Evolutionary conservation across 2,113 vertebrate species (phyloP), one percentile per base, ranked within the genome.

Genomic region (Chascanopsetta lugubris): DNA sequence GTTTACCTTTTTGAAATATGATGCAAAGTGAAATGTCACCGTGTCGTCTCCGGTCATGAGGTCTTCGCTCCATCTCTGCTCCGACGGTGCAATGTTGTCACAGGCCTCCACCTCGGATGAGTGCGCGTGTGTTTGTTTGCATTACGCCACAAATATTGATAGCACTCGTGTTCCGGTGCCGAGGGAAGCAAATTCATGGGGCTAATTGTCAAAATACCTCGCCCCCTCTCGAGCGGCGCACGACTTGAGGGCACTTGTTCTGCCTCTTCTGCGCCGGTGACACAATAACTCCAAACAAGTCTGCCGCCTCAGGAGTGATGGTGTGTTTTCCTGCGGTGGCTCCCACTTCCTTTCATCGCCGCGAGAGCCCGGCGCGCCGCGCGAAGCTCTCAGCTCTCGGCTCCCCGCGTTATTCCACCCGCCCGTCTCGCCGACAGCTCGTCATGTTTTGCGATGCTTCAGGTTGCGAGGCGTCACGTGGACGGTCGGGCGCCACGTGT

Each of bases 311-410:
- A 70, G 83, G 79, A 88, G 85, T 81, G 80, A 78, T 57, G 61
- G 42, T 46, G 61, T 61, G 82, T 80, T 92, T 89, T 94, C 92
- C 93, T 92, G 94, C 15, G 93, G 94, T 6, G 93, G 92, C 93
- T 94, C 40, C 90, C 90, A 0, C 86, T 92, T 86, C 93, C 94
- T 89, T 96, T 96, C 61, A 70, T 75, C 93, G 90, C 87, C 89
- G 59, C 18, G 92, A 47, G 93, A 94, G 87, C 94, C 88, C n/a
- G n/a, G 65, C 69, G 54, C 66, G 42, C 11, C 29, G 64, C 47
- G 26, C n/a, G 54, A 82, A 69, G 49, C 72, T 75, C 60, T 80
- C 46, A 72, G 62, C n/a, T 22, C 49, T 25, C 45, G 22, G 68
- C 77, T 71, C 64, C n/a, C n/a, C 74, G 54, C 25, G 2, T 67